These are phyloP conservation scores for Pediacus dermestoides DNA, from an alignment of 2,888 invertebrate genomes.

Conservation along the genomic window DNA sequence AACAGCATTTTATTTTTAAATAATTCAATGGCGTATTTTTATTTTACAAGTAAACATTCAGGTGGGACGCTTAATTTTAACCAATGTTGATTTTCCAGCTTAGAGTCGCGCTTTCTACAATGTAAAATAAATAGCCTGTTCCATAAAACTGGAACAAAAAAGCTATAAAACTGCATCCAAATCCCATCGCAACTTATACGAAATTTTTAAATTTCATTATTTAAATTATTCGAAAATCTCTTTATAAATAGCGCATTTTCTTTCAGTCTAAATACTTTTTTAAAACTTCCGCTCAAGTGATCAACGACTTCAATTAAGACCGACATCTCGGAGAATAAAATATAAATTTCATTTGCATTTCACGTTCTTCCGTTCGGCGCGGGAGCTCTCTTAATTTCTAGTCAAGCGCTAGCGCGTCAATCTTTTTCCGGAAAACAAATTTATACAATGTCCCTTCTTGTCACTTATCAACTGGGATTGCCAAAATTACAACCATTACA, in stretches of 20 bases:
- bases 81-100: too few species aligned
- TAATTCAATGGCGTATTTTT: too few species aligned
- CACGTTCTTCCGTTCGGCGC: conserved; percentile 9
- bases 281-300: conserved; percentile 24
- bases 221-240: conserved; percentile 20
- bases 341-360: conserved; percentile 25
- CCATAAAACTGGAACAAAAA: not conserved
- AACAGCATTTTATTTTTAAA: too few species aligned
- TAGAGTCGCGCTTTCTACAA: too few species aligned
- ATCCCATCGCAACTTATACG: too few species aligned
- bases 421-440: conserved; percentile 17
- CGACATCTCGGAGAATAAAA: conserved; percentile 21
- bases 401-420: conserved; percentile 10
- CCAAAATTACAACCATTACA: too few species aligned
- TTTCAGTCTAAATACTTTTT: conserved; percentile 23
- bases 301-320: conserved; percentile 23
- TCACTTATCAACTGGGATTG: too few species aligned
- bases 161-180: not conserved
- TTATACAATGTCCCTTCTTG: conserved; percentile 11
- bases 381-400: conserved; percentile 12
- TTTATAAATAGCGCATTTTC: conserved; percentile 19
- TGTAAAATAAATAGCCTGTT: too few species aligned
- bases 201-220: conserved; percentile 24
- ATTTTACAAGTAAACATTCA: too few species aligned
- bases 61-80: too few species aligned